A percentile compares a stretch with the other conserved stretches of the same genome.
Conservation (phyloP, 1,140 invertebrate species). For the Drosophila saltans region DNA sequence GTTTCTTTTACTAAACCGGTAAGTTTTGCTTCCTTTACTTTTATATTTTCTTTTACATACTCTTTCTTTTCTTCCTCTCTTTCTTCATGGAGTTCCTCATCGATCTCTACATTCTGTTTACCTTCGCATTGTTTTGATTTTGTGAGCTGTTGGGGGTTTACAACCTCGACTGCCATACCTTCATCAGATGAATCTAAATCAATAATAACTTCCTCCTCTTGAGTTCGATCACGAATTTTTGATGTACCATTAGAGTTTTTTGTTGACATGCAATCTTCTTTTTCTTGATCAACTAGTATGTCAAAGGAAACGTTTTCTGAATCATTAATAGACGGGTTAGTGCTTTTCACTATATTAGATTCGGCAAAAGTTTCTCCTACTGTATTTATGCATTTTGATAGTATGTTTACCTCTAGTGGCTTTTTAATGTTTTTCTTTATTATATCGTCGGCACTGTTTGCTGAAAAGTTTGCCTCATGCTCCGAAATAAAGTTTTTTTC, state of each 20-base stretch:
- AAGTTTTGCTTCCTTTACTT: neutral
- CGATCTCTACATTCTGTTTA: slow-evolving; percentile 4
- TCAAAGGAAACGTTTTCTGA: slow-evolving; percentile 54
- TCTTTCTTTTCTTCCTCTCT: neutral
- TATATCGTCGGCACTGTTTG: neutral
- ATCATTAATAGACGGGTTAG: slow-evolving; percentile 22
- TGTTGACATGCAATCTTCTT: slow-evolving; percentile 4
- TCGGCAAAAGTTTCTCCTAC: neutral
- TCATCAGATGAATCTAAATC: slow-evolving; percentile 51
- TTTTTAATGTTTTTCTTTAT: neutral
- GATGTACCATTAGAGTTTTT: slow-evolving; percentile 6
- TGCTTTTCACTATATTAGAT: neutral
- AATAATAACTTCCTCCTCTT: slow-evolving; percentile 25
- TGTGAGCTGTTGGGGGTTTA: neutral
- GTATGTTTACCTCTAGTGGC: neutral
- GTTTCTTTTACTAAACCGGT: neutral
- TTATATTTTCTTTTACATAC: neutral
- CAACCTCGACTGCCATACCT: slow-evolving; percentile 5
- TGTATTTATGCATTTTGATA: neutral
- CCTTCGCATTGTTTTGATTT: neutral
- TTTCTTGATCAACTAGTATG: slow-evolving; percentile 4
- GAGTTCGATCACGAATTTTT: neutral
- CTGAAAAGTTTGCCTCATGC: neutral
- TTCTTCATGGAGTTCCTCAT: neutral
- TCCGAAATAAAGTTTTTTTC: neutral